Percentiles rank a stretch among this genome's conserved stretches.
Conservation (phyloP, 2,888 invertebrate genomes). For the Galerucella calmariensis region DNA sequence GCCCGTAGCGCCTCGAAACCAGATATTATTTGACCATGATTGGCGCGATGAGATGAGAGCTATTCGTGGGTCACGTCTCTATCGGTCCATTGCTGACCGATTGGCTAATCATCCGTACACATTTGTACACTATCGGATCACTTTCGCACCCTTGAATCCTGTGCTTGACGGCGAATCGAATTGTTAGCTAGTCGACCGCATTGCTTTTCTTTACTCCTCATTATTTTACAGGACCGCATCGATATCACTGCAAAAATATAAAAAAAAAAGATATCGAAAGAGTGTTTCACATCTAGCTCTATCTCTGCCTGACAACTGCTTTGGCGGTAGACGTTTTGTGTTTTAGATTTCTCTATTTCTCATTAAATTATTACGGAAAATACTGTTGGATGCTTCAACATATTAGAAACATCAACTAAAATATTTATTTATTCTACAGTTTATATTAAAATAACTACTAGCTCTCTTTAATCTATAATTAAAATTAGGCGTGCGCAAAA, state of each 20-base stretch:
- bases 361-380: no score
- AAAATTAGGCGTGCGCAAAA: no score
- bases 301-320: no score
- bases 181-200: slow-evolving; percentile 45
- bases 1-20: slow-evolving; percentile 28
- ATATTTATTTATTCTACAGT: no score
- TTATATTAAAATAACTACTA: no score
- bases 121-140: slow-evolving; percentile 61
- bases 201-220: slow-evolving; percentile 43
- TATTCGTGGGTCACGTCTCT: slow-evolving; percentile 46
- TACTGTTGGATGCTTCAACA: no score
- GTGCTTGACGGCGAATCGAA: slow-evolving; percentile 44
- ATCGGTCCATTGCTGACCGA: slow-evolving; percentile 39
- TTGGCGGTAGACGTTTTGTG: no score
- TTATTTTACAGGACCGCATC: neutral
- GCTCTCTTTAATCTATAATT: no score
- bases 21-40: slow-evolving; percentile 38
- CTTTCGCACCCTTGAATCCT: slow-evolving; percentile 46
- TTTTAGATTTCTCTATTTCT: no score
- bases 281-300: no score
- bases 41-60: slow-evolving; percentile 37
- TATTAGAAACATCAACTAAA: no score
- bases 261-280: no score
- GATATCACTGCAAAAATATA: neutral
- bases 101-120: slow-evolving; percentile 58